Evolutionary conservation across 2,797 vertebrate genomes (phyloP), one percentile per base, ranked within the genome.

Genomic region (Distichodus sexfasciatus): DNA sequence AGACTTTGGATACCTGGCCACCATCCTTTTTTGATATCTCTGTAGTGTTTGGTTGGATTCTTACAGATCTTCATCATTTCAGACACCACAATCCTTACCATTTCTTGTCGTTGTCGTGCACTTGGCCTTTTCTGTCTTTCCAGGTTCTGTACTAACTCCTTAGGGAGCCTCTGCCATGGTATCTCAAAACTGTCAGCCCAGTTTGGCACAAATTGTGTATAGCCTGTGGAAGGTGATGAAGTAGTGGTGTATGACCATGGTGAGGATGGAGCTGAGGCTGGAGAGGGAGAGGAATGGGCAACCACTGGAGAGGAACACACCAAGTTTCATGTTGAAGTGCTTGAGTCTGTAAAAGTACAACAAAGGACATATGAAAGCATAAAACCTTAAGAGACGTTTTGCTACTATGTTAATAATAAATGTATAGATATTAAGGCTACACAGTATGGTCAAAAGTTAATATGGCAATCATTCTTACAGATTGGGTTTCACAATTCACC

Each of bases 151-250:
- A 61, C 1, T 19, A 63, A 62, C 11, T 73, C 71, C 71, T 80
- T 47, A 14, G 73, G 72, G 10, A 76, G 21, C 64, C 67, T 77
- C 33, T 74, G 51, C 76, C 75, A 76, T 54, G 72, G 70, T 53
- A 81, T 76, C 33, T 82, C 2, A 8, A 74, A 69, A 26, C 12
- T 26, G 9, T 64, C 51, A 6, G 24, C 33, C 59, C 51, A 74
- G 66, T 64, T 43, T 54, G 48, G 6, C 21, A 10, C 15, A 62
- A 38, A 23, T 35, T 26, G 15, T 12, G 31, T 19, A 36, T 19
- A 3, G 29, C 51, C 2, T 35, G n/a, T 26, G 17, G 61, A 5
- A 14, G 46, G 17, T 11, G 47, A 62, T 24, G 64, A 26, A 15
- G n/a, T 17, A 17, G 28, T 28, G 28, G 26, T 29, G 28, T 17